Evolutionary conservation across 37 sponge, comb jelly and placozoan species (phyloP).

Genomic region (Aphrocallistes beatrix): DNA sequence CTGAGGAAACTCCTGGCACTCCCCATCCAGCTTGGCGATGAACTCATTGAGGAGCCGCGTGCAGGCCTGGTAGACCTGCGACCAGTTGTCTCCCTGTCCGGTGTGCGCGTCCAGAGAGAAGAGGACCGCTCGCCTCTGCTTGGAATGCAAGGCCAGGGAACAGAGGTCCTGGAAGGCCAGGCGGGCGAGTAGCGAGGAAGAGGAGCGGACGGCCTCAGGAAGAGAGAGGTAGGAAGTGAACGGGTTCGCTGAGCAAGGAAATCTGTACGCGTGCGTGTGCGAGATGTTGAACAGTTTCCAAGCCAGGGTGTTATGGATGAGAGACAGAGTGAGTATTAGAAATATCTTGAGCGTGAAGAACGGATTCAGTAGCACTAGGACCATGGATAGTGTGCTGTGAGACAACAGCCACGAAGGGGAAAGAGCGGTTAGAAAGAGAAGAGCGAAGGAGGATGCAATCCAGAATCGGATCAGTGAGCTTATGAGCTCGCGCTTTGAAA

Average conservation of each 20-base stretch:
- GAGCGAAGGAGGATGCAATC: neutral
- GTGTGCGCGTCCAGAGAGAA: slow-evolving; percentile 1
- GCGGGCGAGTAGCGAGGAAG: neutral
- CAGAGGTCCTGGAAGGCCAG: slow-evolving; percentile 2
- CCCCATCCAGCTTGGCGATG: neutral
- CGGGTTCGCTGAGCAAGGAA: neutral
- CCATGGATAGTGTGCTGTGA: neutral
- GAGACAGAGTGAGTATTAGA: neutral
- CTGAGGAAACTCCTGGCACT: neutral
- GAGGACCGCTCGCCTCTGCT: neutral
- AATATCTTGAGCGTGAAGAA: neutral
- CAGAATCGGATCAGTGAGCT: neutral
- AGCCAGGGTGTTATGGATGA: neutral
- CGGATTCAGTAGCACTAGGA: neutral
- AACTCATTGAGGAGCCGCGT: neutral
- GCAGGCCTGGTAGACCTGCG: neutral
- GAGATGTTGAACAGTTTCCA: neutral
- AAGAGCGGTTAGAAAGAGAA: neutral
- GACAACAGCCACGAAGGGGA: neutral
- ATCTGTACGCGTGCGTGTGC: neutral
- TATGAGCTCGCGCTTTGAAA: neutral
- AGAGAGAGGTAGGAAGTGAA: neutral
- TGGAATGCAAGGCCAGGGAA: neutral
- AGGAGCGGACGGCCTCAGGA: neutral
- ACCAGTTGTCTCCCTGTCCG: neutral